A percentile compares a stretch with the other conserved stretches of the same genome.
Conservation (phyloP, 2,797 vertebrate species). For the Sylvia borin region DNA sequence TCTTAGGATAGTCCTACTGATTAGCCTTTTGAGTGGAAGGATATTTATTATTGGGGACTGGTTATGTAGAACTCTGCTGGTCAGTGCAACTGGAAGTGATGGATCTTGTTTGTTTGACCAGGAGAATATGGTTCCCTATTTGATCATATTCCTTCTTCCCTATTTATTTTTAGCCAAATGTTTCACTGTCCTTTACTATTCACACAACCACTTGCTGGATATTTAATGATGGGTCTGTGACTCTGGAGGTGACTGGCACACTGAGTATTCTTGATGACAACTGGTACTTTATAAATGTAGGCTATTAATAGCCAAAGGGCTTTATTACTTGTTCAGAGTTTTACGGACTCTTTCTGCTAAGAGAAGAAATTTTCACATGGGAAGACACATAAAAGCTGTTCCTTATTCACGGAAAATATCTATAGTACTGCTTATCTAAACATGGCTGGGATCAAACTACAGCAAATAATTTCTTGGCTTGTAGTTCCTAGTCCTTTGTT, state of each 20-base stretch:
- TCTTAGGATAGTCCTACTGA: not conserved
- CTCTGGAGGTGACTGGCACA: not conserved
- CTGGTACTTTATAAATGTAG: not conserved
- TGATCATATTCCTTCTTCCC: not conserved
- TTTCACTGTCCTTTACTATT: not conserved
- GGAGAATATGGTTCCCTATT: not conserved
- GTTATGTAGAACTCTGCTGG: not conserved
- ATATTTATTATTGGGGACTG: not conserved
- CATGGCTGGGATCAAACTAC: not conserved
- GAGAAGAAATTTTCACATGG: not conserved
- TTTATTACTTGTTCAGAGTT: not conserved
- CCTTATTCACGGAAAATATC: not conserved
- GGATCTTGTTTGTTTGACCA: not conserved
- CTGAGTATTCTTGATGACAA: slow-evolving; percentile 9
- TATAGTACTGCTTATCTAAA: not conserved
- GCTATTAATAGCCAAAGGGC: slow-evolving; percentile 4
- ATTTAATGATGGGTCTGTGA: not conserved
- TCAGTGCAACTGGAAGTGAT: not conserved
- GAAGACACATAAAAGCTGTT: not conserved
- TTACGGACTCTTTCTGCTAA: not conserved
- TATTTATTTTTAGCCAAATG: not conserved
- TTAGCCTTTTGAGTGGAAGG: not conserved
- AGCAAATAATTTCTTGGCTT: not conserved
- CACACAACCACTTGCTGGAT: not conserved
- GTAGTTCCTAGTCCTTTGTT: not conserved